A percentile compares a stretch with the other conserved stretches of the same genome.
Conservation (phyloP, 2,797 vertebrate genomes). For the Phrynocephalus guinanensis region DNA sequence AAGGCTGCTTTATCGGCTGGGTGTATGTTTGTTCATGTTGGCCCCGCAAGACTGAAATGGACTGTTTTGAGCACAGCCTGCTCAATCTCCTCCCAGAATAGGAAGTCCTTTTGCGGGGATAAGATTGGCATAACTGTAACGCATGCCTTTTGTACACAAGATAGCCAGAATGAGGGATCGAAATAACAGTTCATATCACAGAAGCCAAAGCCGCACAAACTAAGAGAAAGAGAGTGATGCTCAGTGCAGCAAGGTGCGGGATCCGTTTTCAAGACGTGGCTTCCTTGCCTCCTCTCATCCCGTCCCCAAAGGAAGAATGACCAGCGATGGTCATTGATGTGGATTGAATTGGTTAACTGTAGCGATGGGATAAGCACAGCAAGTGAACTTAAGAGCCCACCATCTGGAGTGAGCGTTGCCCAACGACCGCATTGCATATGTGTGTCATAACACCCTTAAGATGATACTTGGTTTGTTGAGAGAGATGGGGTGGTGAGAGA, state of each 20-base stretch:
- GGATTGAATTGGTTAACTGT: background rate
- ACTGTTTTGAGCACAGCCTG: background rate
- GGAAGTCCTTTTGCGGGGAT: background rate
- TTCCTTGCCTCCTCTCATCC: background rate
- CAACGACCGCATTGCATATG: too few species aligned
- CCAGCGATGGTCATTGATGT: background rate
- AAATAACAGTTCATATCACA: background rate
- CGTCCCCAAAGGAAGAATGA: background rate
- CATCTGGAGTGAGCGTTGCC: background rate
- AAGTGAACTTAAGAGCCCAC: conserved; percentile 11
- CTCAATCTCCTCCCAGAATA: background rate
- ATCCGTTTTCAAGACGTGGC: background rate
- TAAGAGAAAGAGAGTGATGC: too few species aligned
- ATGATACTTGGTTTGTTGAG: background rate
- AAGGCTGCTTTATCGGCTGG: conserved; percentile 7
- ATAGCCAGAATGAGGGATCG: too few species aligned
- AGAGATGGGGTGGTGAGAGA: too few species aligned
- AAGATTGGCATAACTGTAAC: background rate
- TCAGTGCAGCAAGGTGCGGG: too few species aligned
- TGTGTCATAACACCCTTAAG: background rate
- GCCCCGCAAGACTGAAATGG: background rate
- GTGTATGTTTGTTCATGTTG: background rate
- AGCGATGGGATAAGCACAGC: background rate
- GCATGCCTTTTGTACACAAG: background rate
- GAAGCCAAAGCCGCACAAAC: background rate